Evolutionary conservation across 2,113 vertebrate genomes (phyloP).

Genomic region (Coracopsis vasa): DNA sequence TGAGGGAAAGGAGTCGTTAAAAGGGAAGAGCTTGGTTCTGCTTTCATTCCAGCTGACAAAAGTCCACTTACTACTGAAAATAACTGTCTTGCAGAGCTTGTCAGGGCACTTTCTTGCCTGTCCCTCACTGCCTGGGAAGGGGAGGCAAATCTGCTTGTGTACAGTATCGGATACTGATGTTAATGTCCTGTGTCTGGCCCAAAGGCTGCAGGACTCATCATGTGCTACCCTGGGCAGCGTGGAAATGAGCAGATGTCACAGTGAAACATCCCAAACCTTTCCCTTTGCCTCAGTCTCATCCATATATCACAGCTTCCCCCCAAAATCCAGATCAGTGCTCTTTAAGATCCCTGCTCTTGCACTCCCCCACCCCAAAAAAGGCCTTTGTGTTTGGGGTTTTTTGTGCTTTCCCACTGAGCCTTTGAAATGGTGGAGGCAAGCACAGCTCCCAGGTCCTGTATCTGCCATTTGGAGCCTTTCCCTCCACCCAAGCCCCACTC

Average conservation of each 20-base stretch:
- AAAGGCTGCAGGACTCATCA: neutral
- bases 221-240: fast-evolving
- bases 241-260: neutral
- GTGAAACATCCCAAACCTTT: neutral
- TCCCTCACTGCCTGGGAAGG: neutral
- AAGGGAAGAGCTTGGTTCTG: neutral
- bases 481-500: neutral
- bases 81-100: neutral
- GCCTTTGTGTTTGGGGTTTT: neutral
- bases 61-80: neutral
- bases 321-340: neutral
- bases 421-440: neutral
- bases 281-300: neutral
- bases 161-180: neutral
- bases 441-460: neutral
- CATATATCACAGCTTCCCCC: neutral
- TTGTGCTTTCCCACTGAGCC: neutral
- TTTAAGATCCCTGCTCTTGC: neutral
- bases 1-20: neutral
- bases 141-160: neutral
- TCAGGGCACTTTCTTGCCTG: neutral
- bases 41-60: neutral
- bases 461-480: neutral
- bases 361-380: neutral
- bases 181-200: too few relatives aligned